Percentiles rank a stretch among this genome's conserved stretches.
Conservation (phyloP, 1,140 invertebrate species). For the Anoplolepis gracilipes region DNA sequence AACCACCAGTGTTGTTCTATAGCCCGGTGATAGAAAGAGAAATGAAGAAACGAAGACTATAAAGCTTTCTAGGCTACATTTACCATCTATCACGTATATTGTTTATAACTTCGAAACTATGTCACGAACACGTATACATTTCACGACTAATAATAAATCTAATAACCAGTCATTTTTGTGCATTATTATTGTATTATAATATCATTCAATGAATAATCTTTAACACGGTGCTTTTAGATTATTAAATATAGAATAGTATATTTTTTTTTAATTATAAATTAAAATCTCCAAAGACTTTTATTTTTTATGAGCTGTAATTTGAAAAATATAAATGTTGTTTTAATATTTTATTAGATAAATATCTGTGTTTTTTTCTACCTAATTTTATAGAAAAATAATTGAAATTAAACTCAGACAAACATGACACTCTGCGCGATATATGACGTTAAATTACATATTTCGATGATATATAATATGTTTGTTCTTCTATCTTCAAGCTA, state of each 20-base stretch:
- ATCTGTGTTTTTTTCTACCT: not conserved
- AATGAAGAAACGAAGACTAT: not conserved
- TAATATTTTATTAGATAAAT: not conserved
- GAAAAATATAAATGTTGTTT: not conserved
- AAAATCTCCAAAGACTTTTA: not conserved
- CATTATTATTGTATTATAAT: not conserved
- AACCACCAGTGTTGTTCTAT: not conserved
- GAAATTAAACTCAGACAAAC: not conserved
- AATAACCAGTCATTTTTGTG: not conserved
- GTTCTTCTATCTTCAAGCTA: slow-evolving; percentile 20
- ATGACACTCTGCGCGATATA: not conserved
- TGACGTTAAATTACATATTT: slow-evolving; percentile 12
- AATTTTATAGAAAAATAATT: not conserved
- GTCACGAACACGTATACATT: no score
- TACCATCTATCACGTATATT: not conserved
- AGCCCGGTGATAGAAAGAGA: not conserved
- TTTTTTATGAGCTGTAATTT: not conserved
- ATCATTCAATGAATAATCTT: not conserved
- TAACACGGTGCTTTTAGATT: not conserved
- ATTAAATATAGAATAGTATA: not conserved
- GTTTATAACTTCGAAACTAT: slow-evolving; percentile 11
- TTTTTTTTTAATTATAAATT: not conserved
- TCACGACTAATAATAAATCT: not conserved
- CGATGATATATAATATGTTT: not conserved
- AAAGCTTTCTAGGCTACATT: slow-evolving; percentile 4